Base-by-base conservation (phyloP, 2,797 vertebrate genomes). In the Malurus splendens region DNA sequence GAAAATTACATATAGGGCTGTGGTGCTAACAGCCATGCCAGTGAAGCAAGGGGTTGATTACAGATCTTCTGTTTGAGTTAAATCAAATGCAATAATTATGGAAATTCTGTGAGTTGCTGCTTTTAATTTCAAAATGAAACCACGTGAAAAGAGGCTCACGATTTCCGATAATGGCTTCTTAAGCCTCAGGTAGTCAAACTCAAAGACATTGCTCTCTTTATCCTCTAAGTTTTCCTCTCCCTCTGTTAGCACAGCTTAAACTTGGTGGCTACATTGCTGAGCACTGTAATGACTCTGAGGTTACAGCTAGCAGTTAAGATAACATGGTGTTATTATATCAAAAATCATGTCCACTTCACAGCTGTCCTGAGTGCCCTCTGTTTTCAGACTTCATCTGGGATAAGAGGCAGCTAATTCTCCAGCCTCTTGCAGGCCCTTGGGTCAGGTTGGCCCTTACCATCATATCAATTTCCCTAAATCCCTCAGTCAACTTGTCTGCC, bases 361-460 rank as follows among this genome's bases (percentile, higher is more conserved):
- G 76, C 32, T 67, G 52, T 54, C 60, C 73, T 56, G 19, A 72
- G 50, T 57, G 45, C 66, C 82, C 76, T 90, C 42, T 86, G 77
- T 90, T 87, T 92, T 86, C 82, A 74, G 85, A 79, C 39, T 82
- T 82, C 56, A 48, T 54, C 44, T 86, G n/a, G 60, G 68, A 57
- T 74, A 79, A 90, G 54, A 78, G 28, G 45, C 64, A 70, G 15
- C 32, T 92, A 79, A 86, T 87, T 93, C 74, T 86, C 74, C 64
- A 70, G 83, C 62, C 54, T 73, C 42, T 86, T 83, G 55, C 54
- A 76, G 80, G 65, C 78, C 71, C 30, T 18, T 88, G 61, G 47
- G 45, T 82, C 54, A 48, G 33, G 24, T 20, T 87, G 71, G 44
- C 24, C 67, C 28, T 64, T 54, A 79, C 64, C 45, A 71, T 73